These are phyloP conservation scores for Corythornis madagascariensis DNA, from an alignment of 2,113 vertebrate species.

Conservation along the genomic window DNA sequence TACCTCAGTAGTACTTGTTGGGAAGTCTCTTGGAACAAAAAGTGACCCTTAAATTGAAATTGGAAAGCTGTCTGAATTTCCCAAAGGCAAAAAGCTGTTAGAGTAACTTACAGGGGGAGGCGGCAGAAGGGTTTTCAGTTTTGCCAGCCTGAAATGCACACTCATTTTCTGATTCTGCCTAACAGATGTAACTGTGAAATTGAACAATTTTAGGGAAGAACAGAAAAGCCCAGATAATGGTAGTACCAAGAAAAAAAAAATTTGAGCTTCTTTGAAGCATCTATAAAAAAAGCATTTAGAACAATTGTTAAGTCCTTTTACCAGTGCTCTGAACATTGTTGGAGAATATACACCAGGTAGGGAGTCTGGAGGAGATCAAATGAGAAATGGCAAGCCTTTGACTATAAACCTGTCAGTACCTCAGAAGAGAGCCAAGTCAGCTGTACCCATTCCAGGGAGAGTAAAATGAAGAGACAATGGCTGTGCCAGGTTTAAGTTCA, in stretches of 20 bases:
- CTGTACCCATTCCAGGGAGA: neutral
- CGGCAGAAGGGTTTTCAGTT: neutral
- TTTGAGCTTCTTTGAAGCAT: conserved; percentile 8
- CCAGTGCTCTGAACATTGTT: neutral
- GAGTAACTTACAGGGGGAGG: neutral
- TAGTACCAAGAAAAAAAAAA: neutral
- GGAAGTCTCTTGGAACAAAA: neutral
- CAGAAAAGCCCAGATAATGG: conserved; percentile 26
- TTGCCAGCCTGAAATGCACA: conserved; percentile 2
- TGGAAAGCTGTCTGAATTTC: neutral
- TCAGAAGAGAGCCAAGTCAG: neutral
- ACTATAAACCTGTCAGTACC: conserved; percentile 19
- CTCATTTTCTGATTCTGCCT: conserved; percentile 33
- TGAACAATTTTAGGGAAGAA: conserved; percentile 21
- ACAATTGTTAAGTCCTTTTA: conserved; percentile 33
- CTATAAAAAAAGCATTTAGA: conserved; percentile 10
- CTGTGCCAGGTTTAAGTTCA: neutral
- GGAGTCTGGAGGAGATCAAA: conserved; percentile 38
- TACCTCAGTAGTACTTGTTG: neutral
- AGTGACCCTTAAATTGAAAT: conserved; percentile 27
- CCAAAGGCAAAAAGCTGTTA: conserved; percentile 28
- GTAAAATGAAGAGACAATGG: neutral
- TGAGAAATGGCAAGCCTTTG: conserved; percentile 22
- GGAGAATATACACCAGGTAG: neutral
- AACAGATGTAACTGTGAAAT: conserved; percentile 41